phyloP scores from a whole-genome alignment of 2,113 vertebrate genomes.

The Heterochromis multidens region DNA sequence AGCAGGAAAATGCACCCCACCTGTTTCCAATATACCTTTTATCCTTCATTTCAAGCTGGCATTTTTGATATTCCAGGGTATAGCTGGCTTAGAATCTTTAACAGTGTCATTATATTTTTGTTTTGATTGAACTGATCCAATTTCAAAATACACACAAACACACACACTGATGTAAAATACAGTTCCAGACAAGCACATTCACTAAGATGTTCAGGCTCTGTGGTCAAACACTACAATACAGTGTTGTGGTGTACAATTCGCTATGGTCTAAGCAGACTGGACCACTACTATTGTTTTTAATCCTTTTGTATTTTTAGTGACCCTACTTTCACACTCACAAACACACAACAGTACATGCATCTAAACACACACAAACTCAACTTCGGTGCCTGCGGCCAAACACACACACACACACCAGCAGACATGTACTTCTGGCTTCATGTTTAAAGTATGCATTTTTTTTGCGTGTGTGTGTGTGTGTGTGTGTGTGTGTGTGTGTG shows the following conservation, averaged over 20 bases:
- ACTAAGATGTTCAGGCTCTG: constrained; percentile 19
- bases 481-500: constrained; percentile 25
- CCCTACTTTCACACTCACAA: constrained; percentile 37
- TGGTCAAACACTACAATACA: constrained; percentile 44
- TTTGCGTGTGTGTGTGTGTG: constrained; percentile 16
- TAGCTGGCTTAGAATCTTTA: constrained; percentile 1
- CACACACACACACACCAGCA: neutral
- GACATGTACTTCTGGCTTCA: constrained; percentile 61
- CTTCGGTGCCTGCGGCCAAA: constrained; percentile 4
- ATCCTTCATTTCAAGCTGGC: constrained; percentile 37
- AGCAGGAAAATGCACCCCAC: constrained; percentile 41
- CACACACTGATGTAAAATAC: constrained; percentile 7
- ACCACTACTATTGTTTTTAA: constrained; percentile 56
- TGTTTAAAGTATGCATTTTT: constrained; percentile 72
- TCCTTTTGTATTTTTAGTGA: constrained; percentile 66
- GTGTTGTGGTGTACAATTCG: constrained; percentile 16
- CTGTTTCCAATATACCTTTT: constrained; percentile 50
- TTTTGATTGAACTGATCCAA: neutral
- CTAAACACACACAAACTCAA: constrained; percentile 28
- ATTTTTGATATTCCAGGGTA: constrained; percentile 2
- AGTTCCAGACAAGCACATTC: constrained; percentile 21
- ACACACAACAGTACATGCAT: constrained; percentile 16
- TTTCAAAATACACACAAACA: constrained; percentile 6
- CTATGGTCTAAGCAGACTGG: constrained; percentile 49
- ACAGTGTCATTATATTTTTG: neutral